Conservation (phyloP, 1,140 invertebrate species). For the Apocrypta bakeri region DNA sequence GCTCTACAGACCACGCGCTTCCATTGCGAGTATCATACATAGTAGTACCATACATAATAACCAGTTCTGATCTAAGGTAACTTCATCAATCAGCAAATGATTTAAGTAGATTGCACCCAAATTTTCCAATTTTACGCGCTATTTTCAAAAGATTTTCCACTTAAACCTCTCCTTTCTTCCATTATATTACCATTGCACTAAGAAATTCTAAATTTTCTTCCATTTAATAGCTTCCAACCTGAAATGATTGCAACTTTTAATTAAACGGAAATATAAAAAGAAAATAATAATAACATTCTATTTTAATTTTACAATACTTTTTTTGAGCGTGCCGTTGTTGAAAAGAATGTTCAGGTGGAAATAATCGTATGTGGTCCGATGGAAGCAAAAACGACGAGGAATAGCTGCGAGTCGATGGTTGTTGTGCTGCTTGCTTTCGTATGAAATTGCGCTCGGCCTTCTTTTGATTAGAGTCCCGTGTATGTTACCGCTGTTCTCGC, state of each 20-base stretch:
- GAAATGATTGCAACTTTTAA: no score
- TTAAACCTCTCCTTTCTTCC: no score
- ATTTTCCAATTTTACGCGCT: background rate
- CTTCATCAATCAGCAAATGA: background rate
- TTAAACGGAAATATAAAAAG: no score
- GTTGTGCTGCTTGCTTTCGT: conserved; percentile 48
- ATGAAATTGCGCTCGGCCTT: conserved; percentile 36
- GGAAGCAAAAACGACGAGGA: conserved; percentile 20
- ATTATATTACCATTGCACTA: no score
- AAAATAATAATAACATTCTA: no score
- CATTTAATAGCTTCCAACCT: no score
- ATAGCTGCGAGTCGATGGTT: conserved; percentile 24
- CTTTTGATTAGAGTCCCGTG: conserved; percentile 43
- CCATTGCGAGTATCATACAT: background rate
- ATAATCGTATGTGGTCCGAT: conserved; percentile 9
- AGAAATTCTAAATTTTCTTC: no score
- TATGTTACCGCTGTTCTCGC: conserved; percentile 5
- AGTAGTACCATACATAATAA: background rate
- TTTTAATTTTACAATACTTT: background rate
- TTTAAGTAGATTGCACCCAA: no score
- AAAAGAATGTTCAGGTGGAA: conserved; percentile 10
- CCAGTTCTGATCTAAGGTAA: background rate
- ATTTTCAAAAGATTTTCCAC: no score
- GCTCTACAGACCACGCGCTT: background rate
- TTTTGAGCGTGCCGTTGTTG: conserved; percentile 14